A percentile compares a stretch with the other conserved stretches of the same genome.
phyloP scores from a whole-genome alignment of 2,888 invertebrate genomes.

The Geotrupes spiniger region DNA sequence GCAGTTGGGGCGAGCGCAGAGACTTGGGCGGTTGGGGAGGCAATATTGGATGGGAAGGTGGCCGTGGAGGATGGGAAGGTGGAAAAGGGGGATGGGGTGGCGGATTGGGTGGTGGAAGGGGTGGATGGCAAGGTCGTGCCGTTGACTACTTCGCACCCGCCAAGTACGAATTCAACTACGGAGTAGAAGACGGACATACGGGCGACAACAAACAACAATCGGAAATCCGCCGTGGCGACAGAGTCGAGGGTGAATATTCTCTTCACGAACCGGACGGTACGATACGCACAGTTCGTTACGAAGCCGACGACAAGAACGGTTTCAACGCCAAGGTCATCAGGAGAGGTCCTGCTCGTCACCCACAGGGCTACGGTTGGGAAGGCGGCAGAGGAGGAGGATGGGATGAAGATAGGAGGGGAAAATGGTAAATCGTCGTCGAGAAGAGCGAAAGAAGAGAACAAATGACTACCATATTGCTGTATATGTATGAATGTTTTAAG shows the following conservation, averaged over 20 bases:
- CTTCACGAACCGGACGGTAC: slow-evolving; percentile 18
- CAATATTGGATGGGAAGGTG: not conserved
- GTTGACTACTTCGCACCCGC: slow-evolving; percentile 16
- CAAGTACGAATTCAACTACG: slow-evolving; percentile 17
- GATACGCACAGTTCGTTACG: slow-evolving; percentile 13
- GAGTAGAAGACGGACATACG: slow-evolving; percentile 16
- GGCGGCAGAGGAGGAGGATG: not conserved
- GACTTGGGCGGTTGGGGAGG: no score
- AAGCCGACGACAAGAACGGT: slow-evolving; percentile 19
- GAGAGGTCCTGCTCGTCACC: slow-evolving; percentile 16
- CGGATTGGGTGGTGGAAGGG: not conserved
- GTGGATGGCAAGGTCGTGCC: slow-evolving; percentile 1
- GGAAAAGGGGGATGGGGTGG: not conserved
- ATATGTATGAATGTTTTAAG: no score
- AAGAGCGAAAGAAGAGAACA: no score
- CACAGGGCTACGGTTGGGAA: not conserved
- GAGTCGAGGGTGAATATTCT: slow-evolving; percentile 18
- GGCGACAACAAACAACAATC: slow-evolving; percentile 19
- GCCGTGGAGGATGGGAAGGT: not conserved
- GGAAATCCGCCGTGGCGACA: slow-evolving; percentile 16
- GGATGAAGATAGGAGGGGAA: no score
- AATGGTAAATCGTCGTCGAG: not conserved
- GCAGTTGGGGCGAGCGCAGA: no score
- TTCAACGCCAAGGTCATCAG: slow-evolving; percentile 22
- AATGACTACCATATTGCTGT: no score